Conservation (phyloP, 2,113 vertebrate genomes). For the Centropus bengalensis region DNA sequence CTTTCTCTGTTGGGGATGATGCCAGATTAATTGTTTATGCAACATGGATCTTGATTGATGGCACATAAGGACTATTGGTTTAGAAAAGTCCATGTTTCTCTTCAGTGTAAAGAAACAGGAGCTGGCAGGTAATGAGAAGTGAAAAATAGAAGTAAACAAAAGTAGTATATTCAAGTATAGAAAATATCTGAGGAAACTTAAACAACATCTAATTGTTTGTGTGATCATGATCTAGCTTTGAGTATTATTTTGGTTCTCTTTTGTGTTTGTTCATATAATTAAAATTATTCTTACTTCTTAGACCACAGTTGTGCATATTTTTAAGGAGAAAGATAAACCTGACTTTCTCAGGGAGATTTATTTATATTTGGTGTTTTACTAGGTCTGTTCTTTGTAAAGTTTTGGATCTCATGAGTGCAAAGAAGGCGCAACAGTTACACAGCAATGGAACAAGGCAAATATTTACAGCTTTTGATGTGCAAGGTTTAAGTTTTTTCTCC, state of each 20-base stretch:
- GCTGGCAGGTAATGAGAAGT: slow-evolving; percentile 13
- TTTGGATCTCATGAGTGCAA: slow-evolving; percentile 70
- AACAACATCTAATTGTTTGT: neutral
- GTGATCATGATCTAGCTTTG: neutral
- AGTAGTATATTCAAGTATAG: neutral
- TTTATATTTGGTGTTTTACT: slow-evolving; percentile 5
- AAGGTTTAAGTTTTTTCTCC: slow-evolving; percentile 53
- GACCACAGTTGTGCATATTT: neutral
- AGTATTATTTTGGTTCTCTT: neutral
- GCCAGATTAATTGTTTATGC: slow-evolving; percentile 62
- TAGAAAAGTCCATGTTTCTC: slow-evolving; percentile 44
- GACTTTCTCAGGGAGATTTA: neutral
- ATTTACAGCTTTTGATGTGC: slow-evolving; percentile 76
- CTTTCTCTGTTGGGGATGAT: slow-evolving; percentile 20
- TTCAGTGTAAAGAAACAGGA: slow-evolving; percentile 18
- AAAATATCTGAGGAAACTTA: neutral
- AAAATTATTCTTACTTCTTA: neutral
- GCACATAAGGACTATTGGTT: slow-evolving; percentile 28
- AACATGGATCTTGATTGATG: slow-evolving; percentile 46
- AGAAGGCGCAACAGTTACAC: slow-evolving; percentile 60
- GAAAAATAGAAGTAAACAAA: neutral
- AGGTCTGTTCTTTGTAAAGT: slow-evolving; percentile 64
- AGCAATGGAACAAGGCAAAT: slow-evolving; percentile 71
- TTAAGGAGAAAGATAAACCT: neutral
- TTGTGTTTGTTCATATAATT: neutral